Evolutionary conservation across 2,113 vertebrate genomes (phyloP).

Genomic region (Phylloscopus whistleri): DNA sequence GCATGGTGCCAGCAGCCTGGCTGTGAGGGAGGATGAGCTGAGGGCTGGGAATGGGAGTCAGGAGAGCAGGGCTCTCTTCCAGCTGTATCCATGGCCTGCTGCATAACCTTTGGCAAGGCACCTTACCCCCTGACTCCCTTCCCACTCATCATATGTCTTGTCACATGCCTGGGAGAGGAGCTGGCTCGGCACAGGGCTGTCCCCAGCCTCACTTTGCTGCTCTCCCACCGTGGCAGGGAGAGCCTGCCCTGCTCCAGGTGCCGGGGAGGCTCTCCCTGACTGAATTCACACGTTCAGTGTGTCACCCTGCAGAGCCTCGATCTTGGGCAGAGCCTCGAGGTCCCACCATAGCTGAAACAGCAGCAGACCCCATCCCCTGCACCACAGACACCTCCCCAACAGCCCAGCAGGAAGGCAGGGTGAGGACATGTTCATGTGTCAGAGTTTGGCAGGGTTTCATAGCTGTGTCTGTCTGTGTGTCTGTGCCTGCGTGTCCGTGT

Average conservation of each 20-base stretch:
- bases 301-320: neutral
- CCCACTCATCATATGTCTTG: constrained; percentile 35
- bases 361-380: neutral
- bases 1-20: neutral
- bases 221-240: neutral
- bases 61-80: constrained; percentile 30
- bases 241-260: neutral
- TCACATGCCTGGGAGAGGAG: neutral
- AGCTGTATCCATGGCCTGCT: constrained; percentile 10
- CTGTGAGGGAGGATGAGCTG: neutral
- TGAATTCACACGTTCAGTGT: neutral
- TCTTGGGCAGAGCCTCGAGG: neutral
- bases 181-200: neutral
- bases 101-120: neutral
- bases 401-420: neutral
- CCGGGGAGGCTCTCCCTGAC: neutral
- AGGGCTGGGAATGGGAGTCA: neutral
- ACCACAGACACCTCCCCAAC: neutral
- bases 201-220: neutral
- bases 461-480: neutral
- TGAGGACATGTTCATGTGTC: neutral
- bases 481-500: neutral
- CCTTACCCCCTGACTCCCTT: neutral
- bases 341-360: neutral
- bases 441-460: neutral